A percentile compares a stretch with the other conserved stretches of the same genome.
Evolutionary conservation across 2,797 vertebrate genomes (phyloP).

Genomic region (Falco concolor): DNA sequence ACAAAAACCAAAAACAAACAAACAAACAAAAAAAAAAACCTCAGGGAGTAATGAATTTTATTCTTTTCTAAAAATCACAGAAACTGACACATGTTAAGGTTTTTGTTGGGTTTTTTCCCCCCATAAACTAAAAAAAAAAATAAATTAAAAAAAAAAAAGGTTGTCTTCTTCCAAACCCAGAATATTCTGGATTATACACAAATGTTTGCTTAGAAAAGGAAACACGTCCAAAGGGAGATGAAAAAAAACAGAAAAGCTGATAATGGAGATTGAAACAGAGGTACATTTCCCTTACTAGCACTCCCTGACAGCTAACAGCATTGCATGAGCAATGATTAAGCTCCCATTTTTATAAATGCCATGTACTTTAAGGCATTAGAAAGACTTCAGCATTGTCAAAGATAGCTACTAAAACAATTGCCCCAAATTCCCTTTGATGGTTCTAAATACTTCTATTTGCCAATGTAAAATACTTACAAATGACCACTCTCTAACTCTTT

Average conservation of each 20-base stretch:
- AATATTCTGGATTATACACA: not conserved
- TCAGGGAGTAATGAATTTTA: not conserved
- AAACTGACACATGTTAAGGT: not conserved
- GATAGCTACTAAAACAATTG: not conserved
- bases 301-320: not conserved
- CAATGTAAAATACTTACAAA: not conserved
- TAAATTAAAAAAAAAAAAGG: not conserved
- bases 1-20: too few relatives aligned
- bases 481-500: not conserved
- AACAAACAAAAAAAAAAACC: not conserved
- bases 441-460: not conserved
- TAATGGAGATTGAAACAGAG: not conserved
- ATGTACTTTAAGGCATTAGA: not conserved
- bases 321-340: not conserved
- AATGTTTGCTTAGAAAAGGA: not conserved
- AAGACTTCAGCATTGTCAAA: not conserved
- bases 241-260: not conserved
- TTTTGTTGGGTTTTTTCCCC: not conserved
- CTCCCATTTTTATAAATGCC: not conserved
- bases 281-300: not conserved
- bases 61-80: not conserved
- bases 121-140: not conserved
- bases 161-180: not conserved
- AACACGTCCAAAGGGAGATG: not conserved
- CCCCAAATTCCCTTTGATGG: not conserved